phyloP scores from a whole-genome alignment of 2,888 invertebrate species.

The Agrochola circellaris region DNA sequence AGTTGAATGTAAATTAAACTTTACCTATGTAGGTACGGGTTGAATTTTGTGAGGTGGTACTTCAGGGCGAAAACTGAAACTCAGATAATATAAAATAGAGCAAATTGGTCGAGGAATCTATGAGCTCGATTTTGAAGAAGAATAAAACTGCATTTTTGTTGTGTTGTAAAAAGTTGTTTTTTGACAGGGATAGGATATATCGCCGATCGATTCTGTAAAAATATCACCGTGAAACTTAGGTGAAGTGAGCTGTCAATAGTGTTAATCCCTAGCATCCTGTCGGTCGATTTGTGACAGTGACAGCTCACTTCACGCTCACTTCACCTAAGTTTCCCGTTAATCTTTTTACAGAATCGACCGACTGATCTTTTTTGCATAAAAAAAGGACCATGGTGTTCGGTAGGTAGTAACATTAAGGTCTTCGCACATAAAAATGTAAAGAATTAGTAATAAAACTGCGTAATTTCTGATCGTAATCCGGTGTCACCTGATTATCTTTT shows the following conservation, averaged over 20 bases:
- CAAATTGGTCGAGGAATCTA: not conserved
- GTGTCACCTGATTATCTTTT: constrained; percentile 30
- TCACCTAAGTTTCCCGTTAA: no score
- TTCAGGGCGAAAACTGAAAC: not conserved
- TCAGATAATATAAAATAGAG: not conserved
- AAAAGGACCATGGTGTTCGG: not conserved
- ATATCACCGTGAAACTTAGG: no score
- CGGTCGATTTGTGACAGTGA: no score
- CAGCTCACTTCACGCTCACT: no score
- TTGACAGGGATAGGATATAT: no score
- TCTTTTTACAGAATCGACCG: no score
- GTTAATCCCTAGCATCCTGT: no score
- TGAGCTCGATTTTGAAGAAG: not conserved
- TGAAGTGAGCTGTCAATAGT: no score
- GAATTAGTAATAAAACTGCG: constrained; percentile 1
- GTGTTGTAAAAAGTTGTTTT: no score
- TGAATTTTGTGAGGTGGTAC: not conserved
- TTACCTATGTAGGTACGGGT: not conserved
- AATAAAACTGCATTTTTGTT: not conserved
- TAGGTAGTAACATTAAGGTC: not conserved
- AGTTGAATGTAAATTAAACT: constrained; percentile 46
- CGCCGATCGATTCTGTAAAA: no score
- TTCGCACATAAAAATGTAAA: not conserved
- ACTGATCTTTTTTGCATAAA: no score
- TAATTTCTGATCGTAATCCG: constrained; percentile 5